Evolutionary conservation across 92 coral and sea anemone genomes (phyloP).

Genomic region (Porites cylindrica): DNA sequence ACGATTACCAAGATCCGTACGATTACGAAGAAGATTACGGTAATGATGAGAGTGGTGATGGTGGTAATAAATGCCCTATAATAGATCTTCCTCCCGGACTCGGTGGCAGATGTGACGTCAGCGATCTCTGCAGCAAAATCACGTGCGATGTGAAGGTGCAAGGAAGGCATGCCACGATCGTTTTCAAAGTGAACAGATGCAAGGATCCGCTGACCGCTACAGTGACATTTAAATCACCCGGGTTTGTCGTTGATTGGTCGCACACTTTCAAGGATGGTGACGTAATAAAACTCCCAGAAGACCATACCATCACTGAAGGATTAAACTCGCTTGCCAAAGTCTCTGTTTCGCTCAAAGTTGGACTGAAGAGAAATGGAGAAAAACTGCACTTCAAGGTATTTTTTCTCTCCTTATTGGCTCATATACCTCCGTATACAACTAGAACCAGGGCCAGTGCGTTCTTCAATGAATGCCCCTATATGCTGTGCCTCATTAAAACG

Average conservation of each 20-base stretch:
- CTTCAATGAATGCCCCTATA: too few relatives aligned
- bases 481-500: too few relatives aligned
- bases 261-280: conserved; percentile 51
- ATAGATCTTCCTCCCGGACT: conserved; percentile 38
- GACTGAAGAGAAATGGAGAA: conserved; percentile 15
- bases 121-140: conserved; percentile 56
- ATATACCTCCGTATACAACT: too few relatives aligned
- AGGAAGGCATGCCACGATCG: conserved; percentile 24
- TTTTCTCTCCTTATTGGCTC: not conserved
- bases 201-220: conserved; percentile 59
- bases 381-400: conserved; percentile 42
- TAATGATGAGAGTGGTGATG: not conserved
- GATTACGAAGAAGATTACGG: conserved; percentile 6
- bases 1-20: conserved; percentile 8
- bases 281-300: conserved; percentile 16
- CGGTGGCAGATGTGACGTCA: conserved; percentile 44
- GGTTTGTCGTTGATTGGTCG: conserved; percentile 47
- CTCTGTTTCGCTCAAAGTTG: conserved; percentile 28
- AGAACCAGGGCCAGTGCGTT: too few relatives aligned
- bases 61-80: conserved; percentile 41
- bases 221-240: conserved; percentile 37
- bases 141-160: conserved; percentile 32
- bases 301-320: not conserved
- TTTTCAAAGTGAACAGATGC: conserved; percentile 49
- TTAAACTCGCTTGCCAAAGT: not conserved